Conservation (phyloP, 1,140 invertebrate genomes). For the Drosophila albomicans region DNA sequence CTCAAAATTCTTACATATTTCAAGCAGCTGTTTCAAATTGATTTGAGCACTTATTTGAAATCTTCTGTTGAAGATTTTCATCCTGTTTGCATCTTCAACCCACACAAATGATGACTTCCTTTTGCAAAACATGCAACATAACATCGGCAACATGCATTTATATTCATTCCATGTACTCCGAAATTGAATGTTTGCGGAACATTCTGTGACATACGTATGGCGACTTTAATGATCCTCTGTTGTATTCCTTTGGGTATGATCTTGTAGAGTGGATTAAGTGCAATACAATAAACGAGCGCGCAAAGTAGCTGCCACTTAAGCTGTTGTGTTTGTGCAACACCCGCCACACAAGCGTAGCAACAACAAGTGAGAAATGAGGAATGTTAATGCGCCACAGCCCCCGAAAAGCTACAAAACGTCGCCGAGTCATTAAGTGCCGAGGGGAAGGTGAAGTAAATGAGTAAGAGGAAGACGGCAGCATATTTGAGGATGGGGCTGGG, state of each 20-base stretch:
- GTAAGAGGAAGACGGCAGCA: slow-evolving; percentile 3
- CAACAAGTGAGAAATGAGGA: slow-evolving; percentile 66
- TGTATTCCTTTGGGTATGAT: slow-evolving; percentile 36
- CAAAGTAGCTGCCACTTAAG: slow-evolving; percentile 54
- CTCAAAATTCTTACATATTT: too few relatives aligned
- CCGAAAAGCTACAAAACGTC: slow-evolving; percentile 66
- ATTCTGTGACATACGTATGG: slow-evolving; percentile 12
- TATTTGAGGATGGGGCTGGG: not conserved
- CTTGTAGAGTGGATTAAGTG: slow-evolving; percentile 44
- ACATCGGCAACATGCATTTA: slow-evolving; percentile 54
- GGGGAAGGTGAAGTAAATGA: not conserved
- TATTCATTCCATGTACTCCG: slow-evolving; percentile 50
- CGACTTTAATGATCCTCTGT: slow-evolving; percentile 22
- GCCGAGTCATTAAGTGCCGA: slow-evolving; percentile 65
- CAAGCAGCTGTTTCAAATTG: not conserved
- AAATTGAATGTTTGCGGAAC: not conserved
- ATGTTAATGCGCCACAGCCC: slow-evolving; percentile 70
- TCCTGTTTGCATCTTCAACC: not conserved
- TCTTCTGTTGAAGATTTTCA: not conserved
- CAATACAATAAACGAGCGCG: slow-evolving; percentile 9
- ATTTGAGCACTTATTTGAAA: not conserved
- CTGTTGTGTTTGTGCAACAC: slow-evolving; percentile 65
- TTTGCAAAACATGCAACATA: slow-evolving; percentile 38
- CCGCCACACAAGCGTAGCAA: slow-evolving; percentile 34
- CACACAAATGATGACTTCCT: slow-evolving; percentile 25